A percentile compares a stretch with the other conserved stretches of the same genome.
Conservation (phyloP, 2,888 invertebrate species). For the Parnassius orleans region DNA sequence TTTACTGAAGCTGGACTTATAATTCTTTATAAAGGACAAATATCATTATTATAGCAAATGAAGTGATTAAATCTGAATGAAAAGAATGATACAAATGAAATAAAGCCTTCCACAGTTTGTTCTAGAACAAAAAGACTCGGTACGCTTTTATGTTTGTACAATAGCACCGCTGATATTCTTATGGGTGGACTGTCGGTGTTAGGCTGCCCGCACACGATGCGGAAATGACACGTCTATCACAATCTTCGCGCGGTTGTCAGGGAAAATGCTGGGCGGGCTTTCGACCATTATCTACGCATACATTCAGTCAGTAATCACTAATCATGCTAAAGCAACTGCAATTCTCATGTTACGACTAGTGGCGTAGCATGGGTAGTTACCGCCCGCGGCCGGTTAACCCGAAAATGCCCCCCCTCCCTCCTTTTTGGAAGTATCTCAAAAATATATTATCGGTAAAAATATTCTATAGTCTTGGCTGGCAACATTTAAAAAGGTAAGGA, state of each 20-base stretch:
- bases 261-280: constrained; percentile 30
- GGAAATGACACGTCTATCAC: constrained; percentile 67
- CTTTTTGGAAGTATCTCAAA: neutral
- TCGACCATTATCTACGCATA: constrained; percentile 25
- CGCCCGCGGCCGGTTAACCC: no score
- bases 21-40: no score
- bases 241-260: constrained; percentile 41
- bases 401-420: no score
- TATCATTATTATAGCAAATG: neutral
- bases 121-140: constrained; percentile 45
- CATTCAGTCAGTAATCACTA: constrained; percentile 10
- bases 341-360: neutral
- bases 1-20: no score
- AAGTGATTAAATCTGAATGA: constrained; percentile 10
- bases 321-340: neutral
- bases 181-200: constrained; percentile 46
- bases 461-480: no score
- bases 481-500: no score
- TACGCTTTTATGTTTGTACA: constrained; percentile 58
- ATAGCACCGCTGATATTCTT: constrained; percentile 49
- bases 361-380: no score
- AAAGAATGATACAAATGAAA: constrained; percentile 32
- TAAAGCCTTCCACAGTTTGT: constrained; percentile 35
- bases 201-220: constrained; percentile 40
- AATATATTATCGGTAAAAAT: no score